Conservation (phyloP, 1,140 invertebrate species). For the Caerostris extrusa region DNA sequence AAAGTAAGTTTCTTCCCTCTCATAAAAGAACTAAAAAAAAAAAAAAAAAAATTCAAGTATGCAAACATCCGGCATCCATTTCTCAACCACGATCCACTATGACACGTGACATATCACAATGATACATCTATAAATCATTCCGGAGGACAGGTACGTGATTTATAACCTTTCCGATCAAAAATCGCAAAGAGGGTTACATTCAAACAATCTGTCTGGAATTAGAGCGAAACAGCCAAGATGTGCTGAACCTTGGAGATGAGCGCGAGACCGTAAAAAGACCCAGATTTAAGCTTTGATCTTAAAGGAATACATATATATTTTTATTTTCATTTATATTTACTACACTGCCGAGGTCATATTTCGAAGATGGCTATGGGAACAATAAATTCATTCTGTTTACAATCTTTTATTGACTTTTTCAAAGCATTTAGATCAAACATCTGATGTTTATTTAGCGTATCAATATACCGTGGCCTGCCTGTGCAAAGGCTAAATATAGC, state of each 20-base stretch:
- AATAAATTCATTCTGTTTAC: background rate
- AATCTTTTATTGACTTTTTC: background rate
- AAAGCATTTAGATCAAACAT: background rate
- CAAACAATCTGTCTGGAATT: background rate
- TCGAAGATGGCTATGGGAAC: background rate
- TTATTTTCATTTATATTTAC: background rate
- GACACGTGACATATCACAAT: too few relatives aligned
- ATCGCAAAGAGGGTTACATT: background rate
- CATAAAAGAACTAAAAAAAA: too few relatives aligned
- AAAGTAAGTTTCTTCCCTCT: too few relatives aligned
- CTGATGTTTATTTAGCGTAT: background rate
- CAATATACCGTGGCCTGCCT: background rate
- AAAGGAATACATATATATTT: background rate
- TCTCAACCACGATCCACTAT: too few relatives aligned
- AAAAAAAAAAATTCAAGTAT: too few relatives aligned
- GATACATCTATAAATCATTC: background rate
- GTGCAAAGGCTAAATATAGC: background rate
- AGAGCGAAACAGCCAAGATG: background rate
- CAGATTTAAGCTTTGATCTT: constrained; percentile 22
- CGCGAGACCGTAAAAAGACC: constrained; percentile 33
- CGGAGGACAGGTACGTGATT: background rate
- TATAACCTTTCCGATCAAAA: constrained; percentile 12
- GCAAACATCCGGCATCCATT: too few relatives aligned
- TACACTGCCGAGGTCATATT: background rate
- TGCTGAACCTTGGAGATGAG: constrained; percentile 14